Conservation (phyloP, 2,797 vertebrate species). For the Epinephelus coioides region DNA sequence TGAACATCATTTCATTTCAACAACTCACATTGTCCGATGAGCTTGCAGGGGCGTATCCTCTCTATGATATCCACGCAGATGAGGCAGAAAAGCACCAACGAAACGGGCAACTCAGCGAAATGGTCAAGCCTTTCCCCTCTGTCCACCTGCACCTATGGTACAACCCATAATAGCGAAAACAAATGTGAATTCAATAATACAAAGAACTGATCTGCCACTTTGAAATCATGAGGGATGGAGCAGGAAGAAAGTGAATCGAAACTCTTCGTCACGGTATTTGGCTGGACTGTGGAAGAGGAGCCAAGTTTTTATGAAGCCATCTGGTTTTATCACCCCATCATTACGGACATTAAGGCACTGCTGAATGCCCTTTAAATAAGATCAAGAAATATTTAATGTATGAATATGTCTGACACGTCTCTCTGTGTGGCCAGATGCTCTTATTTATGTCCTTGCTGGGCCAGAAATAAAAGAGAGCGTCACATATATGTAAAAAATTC, state of each 20-base stretch:
- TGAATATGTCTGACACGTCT: slow-evolving; percentile 16
- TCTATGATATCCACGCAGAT: slow-evolving; percentile 87
- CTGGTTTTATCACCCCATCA: slow-evolving; percentile 44
- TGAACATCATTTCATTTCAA: background rate
- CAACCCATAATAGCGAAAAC: slow-evolving; percentile 22
- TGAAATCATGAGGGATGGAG: slow-evolving; percentile 26
- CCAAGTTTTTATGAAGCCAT: slow-evolving; percentile 54
- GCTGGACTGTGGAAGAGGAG: slow-evolving; percentile 18
- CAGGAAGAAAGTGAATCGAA: slow-evolving; percentile 29
- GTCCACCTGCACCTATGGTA: slow-evolving; percentile 84
- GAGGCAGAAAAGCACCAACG: slow-evolving; percentile 86
- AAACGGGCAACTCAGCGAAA: slow-evolving; percentile 86
- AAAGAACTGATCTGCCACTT: slow-evolving; percentile 20
- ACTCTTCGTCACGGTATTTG: slow-evolving; percentile 37
- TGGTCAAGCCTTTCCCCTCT: slow-evolving; percentile 27
- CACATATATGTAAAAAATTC: background rate
- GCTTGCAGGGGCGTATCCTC: slow-evolving; percentile 83
- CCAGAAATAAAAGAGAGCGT: background rate
- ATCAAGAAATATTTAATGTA: slow-evolving; percentile 26
- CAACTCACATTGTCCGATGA: slow-evolving; percentile 80
- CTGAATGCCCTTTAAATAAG: slow-evolving; percentile 23
- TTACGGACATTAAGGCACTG: slow-evolving; percentile 35
- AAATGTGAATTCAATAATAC: background rate
- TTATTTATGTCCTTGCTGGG: slow-evolving; percentile 23
- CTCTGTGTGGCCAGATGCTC: background rate